Conservation (phyloP, 2,113 vertebrate genomes). For the Promerops cafer region DNA sequence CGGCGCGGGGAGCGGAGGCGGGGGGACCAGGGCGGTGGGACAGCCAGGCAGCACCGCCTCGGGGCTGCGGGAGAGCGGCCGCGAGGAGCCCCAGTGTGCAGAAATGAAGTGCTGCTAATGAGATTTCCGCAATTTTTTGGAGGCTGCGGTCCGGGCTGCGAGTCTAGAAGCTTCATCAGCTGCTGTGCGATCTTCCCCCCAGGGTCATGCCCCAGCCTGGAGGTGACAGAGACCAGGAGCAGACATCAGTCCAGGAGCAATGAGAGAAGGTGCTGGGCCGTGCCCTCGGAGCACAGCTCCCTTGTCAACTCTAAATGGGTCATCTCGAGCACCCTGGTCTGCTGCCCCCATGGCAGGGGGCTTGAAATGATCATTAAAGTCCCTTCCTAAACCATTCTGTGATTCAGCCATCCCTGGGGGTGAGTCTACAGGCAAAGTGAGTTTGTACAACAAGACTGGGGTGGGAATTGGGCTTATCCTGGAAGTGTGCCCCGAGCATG, state of each 20-base stretch:
- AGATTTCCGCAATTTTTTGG: background rate
- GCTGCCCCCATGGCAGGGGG: background rate
- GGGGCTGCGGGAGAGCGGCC: background rate
- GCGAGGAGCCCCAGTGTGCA: fast-evolving
- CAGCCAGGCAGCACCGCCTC: background rate
- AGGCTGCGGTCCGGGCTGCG: background rate
- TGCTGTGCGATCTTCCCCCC: background rate
- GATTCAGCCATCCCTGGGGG: fast-evolving
- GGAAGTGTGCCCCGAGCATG: background rate
- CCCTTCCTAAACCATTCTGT: background rate
- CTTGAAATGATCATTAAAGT: too few species aligned
- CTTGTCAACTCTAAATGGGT: fast-evolving
- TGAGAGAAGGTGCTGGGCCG: fast-evolving
- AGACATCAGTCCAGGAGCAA: background rate
- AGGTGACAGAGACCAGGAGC: fast-evolving
- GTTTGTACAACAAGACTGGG: background rate
- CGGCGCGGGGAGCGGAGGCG: background rate
- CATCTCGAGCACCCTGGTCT: background rate
- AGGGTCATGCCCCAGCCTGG: background rate
- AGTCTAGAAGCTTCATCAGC: background rate
- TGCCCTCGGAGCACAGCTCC: background rate
- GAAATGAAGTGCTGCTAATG: background rate
- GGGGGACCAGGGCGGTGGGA: background rate
- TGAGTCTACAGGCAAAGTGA: background rate
- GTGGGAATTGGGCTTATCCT: background rate